These are phyloP conservation scores for Sarcophaga caerulescens DNA, from an alignment of 2,888 invertebrate genomes.

Conservation along the genomic window DNA sequence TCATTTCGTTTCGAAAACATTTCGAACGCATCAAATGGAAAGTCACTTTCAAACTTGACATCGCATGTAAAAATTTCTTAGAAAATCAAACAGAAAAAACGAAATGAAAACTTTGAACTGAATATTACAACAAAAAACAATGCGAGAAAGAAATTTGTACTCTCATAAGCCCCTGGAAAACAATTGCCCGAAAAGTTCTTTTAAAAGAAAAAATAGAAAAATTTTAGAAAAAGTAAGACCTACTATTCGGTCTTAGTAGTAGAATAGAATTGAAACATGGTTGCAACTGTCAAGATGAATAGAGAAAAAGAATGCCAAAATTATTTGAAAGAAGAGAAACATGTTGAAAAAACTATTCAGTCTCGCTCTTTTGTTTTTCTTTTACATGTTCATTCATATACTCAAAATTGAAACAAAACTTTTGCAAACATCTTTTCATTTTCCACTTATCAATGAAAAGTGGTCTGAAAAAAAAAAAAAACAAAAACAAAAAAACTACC, in stretches of 20 bases:
- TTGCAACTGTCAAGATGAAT: constrained; percentile 48
- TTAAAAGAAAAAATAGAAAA: neutral
- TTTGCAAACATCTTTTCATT: neutral
- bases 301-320: constrained; percentile 7
- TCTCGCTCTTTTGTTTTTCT: neutral
- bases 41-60: constrained; percentile 24
- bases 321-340: neutral
- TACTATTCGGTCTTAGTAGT: too few species aligned
- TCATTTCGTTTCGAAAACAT: neutral
- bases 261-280: constrained; percentile 43
- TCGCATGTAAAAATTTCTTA: constrained; percentile 4
- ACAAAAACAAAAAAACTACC: neutral
- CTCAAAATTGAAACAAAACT: neutral
- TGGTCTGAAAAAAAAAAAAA: neutral
- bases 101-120: neutral
- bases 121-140: neutral
- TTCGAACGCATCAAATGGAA: neutral
- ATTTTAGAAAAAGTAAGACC: neutral
- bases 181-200: neutral
- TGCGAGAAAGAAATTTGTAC: neutral
- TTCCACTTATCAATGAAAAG: neutral
- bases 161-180: neutral
- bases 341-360: too few species aligned
- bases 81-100: neutral
- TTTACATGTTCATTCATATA: neutral